A percentile compares a stretch with the other conserved stretches of the same genome.
Evolutionary conservation across 2,113 vertebrate genomes (phyloP).

Genomic region (Perccottus glenii): DNA sequence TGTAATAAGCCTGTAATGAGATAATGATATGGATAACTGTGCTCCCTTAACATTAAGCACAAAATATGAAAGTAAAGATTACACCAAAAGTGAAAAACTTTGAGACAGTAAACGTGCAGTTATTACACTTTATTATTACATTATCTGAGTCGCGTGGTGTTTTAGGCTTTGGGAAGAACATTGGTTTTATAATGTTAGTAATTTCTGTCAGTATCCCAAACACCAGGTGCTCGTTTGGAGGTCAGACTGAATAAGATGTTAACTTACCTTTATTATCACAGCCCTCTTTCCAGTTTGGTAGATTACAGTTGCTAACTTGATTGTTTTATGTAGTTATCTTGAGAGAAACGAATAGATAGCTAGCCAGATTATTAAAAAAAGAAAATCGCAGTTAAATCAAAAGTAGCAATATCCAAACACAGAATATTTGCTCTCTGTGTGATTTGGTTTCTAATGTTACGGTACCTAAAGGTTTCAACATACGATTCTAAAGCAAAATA

Average conservation of each 20-base stretch:
- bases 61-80: slow-evolving; percentile 3
- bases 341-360: too few species aligned
- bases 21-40: slow-evolving; percentile 66
- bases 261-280: neutral
- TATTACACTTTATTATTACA: too few species aligned
- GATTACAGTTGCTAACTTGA: neutral
- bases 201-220: neutral
- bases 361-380: too few species aligned
- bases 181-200: too few species aligned
- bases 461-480: neutral
- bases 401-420: neutral
- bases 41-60: slow-evolving; percentile 47
- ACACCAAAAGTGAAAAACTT: slow-evolving; percentile 11
- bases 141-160: too few species aligned
- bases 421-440: too few species aligned
- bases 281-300: neutral
- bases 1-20: slow-evolving; percentile 80
- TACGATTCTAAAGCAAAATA: neutral
- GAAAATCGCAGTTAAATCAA: too few species aligned
- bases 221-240: neutral
- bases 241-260: neutral
- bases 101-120: neutral
- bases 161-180: too few species aligned
- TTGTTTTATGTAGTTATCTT: too few species aligned
- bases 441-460: too few species aligned